Evolutionary conservation across 2,113 vertebrate genomes (phyloP).

Genomic region (Heteronetta atricapilla): DNA sequence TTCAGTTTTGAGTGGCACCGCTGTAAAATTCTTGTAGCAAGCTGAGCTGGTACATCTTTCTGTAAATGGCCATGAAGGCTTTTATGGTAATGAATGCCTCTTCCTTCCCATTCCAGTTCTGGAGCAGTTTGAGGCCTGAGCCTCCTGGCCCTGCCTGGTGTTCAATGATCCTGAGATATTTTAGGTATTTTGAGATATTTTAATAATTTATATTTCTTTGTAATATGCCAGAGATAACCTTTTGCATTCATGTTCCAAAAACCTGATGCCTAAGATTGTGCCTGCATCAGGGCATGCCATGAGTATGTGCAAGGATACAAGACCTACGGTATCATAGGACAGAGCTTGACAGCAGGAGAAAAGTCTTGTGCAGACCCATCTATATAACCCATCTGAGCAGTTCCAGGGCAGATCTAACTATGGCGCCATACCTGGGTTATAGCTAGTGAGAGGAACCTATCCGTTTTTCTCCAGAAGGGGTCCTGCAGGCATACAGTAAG

Average conservation of each 20-base stretch:
- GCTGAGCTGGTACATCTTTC: background rate
- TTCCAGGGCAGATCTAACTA: background rate
- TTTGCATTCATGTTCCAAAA: background rate
- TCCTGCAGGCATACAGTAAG: accelerated
- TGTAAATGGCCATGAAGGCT: background rate
- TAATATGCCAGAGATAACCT: background rate
- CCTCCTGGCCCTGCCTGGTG: background rate
- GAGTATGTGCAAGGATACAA: accelerated
- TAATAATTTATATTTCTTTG: background rate
- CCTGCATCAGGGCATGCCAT: background rate
- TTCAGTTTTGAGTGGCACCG: background rate
- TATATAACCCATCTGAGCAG: accelerated
- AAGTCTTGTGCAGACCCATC: background rate
- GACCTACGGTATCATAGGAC: background rate
- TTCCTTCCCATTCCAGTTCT: background rate
- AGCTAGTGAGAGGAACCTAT: background rate
- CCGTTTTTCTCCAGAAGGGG: background rate
- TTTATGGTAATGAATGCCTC: background rate
- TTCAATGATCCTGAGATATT: background rate
- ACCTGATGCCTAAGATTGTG: background rate
- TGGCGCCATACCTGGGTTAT: background rate
- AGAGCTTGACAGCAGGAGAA: background rate
- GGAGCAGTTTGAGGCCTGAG: background rate
- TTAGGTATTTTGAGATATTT: background rate
- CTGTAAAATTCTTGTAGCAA: background rate